These are phyloP conservation scores for Nephrotoma guestfalica DNA, from an alignment of 2,888 invertebrate genomes.

Conservation along the genomic window DNA sequence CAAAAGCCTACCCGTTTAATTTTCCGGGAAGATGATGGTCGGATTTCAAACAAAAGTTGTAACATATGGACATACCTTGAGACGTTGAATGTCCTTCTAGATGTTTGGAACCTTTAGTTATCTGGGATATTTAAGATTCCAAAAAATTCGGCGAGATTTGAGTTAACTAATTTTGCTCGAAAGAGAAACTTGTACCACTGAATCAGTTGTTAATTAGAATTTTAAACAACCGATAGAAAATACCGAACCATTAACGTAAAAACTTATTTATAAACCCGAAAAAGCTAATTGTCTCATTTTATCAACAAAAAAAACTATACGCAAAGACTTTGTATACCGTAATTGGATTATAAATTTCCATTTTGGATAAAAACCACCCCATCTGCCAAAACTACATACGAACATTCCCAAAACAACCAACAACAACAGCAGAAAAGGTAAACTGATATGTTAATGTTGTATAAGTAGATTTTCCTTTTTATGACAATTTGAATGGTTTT, in stretches of 20 bases:
- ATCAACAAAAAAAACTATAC: background rate
- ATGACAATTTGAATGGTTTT: background rate
- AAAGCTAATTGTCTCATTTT: background rate
- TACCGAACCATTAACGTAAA: background rate
- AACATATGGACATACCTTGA: no score
- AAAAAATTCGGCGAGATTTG: no score
- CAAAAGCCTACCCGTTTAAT: no score
- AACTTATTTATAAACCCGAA: background rate
- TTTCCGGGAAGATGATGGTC: no score
- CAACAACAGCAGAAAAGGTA: background rate
- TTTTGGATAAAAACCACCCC: background rate
- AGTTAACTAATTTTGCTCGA: no score
- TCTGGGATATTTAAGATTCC: no score
- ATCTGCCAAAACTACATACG: background rate
- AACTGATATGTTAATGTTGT: background rate
- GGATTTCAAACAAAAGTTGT: no score
- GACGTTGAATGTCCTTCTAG: no score
- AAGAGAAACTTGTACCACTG: no score
- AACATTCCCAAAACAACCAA: background rate
- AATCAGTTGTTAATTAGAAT: no score
- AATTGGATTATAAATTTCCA: background rate
- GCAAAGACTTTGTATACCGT: background rate
- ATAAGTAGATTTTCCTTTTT: background rate
- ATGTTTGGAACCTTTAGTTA: no score
- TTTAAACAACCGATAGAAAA: no score